Base-by-base conservation (phyloP, 2,888 invertebrate genomes). In the Phyllotreta cruciferae region DNA sequence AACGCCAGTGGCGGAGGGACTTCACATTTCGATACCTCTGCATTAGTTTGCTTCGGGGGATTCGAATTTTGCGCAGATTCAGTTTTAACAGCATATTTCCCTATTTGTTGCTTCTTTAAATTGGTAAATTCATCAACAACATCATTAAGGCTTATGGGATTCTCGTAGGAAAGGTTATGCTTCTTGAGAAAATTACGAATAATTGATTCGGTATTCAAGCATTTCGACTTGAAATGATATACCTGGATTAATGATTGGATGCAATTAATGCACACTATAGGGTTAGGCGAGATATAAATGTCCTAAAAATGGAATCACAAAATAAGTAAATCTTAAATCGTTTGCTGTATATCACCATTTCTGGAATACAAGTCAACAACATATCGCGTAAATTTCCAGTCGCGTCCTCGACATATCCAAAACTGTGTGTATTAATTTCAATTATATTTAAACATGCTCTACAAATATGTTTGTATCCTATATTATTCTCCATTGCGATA, bases 221-320 rank as follows among this genome's bases (percentile, higher is more conserved):
- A 75, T 60, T 67, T 73, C 37, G 68, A 71, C 66, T 77, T 77
- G 57, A 77, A 76, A 36, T 72, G 74, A 67, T 76, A 75, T n/a
- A 76, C 70, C 56, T 62, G 69, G 44, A 74, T 70, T 24, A 77
- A 65, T 38, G 64, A 61, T 24, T 66, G 64, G 36, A 73, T 66
- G 62, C 77, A 77, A 0, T 70, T 64, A 11, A 73, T 70, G 64
- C 77, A 77, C 36, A 77, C 67, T 52, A 74, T 72, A 1, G 75
- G 75, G 14, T 71, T 67, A n/a, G 68, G 44, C 5, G 75, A 73
- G 36, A 75, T 70, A 50, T 73, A 75, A 42, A 75, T 68, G 63
- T 76, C 75, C 77, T 77, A 54, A 62, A 74, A 74, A 71, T 8
- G 13, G 10, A 57, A 56, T 41, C n/a, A 13, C 35, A 8, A 11